Evolutionary conservation across 2,113 vertebrate genomes (phyloP), one percentile per base, ranked within the genome.

Genomic region (Verasper variegatus): DNA sequence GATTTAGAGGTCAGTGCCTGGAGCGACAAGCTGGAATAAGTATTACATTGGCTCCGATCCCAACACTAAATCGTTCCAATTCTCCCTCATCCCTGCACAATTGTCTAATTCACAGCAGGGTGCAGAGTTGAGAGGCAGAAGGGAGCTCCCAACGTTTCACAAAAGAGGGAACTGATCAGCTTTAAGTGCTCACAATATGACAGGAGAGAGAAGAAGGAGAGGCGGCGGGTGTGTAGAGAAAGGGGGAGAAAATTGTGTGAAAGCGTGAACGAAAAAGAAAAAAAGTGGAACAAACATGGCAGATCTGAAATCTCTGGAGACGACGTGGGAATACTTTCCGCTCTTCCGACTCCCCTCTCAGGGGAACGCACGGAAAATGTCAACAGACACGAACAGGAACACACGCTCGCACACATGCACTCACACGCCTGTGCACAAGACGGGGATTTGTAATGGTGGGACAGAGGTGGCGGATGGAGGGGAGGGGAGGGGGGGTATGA

Each of bases 271-370:
- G 24, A 61, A 31, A 74, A 78, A 75, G 81, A 87, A 35, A 73
- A 80, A 81, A 85, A 87, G 69, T 69, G 77, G 68, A 81, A 78
- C 80, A 76, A 88, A 86, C 82, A 69, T 68, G 80, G 87, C 82
- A 89, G 86, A 84, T 85, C 69, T 69, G 64, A 84, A 72, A 65
- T 85, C 82, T 90, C 81, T n/a, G 59, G 69, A 88, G 83, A 82
- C 71, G 89, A 85, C 78, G 75, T 91, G 89, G 89, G 88, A 92
- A 91, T 82, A 86, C 68, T 89, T 91, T 73, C 78, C 42, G 45
- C 83, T 85, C 86, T 85, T 87, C 71, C 84, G 71, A 75, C 71
- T 86, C 59, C 61, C 72, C 82, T 85, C 86, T 80, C 64, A 0
- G 71, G 86, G 88, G 83, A 84, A 71, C 47, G 84, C 24, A 63